Conservation (phyloP, 2,888 invertebrate genomes). For the Podotricha telesiphe region DNA sequence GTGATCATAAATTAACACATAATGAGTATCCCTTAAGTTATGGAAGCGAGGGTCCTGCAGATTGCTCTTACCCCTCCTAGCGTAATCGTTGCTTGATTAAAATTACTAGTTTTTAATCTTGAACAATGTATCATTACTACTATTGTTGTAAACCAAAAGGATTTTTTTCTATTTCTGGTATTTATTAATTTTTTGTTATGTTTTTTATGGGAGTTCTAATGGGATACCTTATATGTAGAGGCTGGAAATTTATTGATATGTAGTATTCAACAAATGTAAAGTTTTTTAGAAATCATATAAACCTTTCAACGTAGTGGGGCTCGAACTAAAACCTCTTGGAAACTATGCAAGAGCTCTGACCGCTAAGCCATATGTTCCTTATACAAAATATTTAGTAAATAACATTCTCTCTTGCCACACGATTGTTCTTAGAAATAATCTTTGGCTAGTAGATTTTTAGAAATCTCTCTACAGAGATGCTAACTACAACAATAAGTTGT, state of each 20-base stretch:
- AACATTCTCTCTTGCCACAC: too few species aligned
- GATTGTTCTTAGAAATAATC: too few species aligned
- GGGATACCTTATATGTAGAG: not conserved
- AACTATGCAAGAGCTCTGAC: too few species aligned
- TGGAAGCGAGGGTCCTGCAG: conserved; percentile 22
- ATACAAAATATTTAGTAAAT: too few species aligned
- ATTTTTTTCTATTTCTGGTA: conserved; percentile 1
- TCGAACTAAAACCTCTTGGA: too few species aligned
- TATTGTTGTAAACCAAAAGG: conserved; percentile 16
- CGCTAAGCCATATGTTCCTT: too few species aligned
- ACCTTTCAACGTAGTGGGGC: too few species aligned
- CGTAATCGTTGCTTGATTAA: conserved; percentile 61
- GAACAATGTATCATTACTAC: conserved; percentile 20
- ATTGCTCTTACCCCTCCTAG: conserved; percentile 42
- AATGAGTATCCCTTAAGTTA: conserved; percentile 19
- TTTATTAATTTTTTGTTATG: not conserved
- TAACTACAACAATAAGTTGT: too few species aligned
- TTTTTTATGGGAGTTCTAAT: not conserved
- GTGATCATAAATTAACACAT: conserved; percentile 25
- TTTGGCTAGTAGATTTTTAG: too few species aligned
- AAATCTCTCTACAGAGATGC: too few species aligned
- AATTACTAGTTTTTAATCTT: conserved; percentile 54
- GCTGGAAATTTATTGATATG: not conserved
- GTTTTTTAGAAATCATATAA: too few species aligned
- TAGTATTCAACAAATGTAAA: too few species aligned